A percentile compares a stretch with the other conserved stretches of the same genome.
phyloP scores from a whole-genome alignment of 2,888 invertebrate species.

The Chirona hameri region DNA sequence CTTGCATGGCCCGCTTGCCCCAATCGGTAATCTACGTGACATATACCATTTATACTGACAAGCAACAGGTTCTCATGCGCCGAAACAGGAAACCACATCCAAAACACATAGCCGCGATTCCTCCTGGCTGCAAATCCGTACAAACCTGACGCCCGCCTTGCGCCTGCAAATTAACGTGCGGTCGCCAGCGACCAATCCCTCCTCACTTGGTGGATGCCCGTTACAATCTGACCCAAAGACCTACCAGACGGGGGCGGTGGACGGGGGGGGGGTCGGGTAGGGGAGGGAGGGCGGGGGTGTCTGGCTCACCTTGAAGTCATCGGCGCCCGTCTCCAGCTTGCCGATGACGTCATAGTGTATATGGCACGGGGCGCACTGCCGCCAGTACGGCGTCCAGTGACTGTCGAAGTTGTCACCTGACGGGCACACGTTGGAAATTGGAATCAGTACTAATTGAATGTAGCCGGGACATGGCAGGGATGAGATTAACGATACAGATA shows the following conservation, averaged over 20 bases:
- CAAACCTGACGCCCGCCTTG: neutral
- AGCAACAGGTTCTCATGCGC: too few relatives aligned
- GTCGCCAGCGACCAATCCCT: neutral
- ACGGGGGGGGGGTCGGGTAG: neutral
- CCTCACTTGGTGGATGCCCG: neutral
- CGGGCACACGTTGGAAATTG: neutral
- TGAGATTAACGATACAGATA: too few relatives aligned
- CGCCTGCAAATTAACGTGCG: neutral
- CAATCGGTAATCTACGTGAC: too few relatives aligned
- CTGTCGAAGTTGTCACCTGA: constrained; percentile 26
- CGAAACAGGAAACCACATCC: too few relatives aligned
- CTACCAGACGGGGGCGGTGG: neutral
- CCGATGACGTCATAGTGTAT: constrained; percentile 38
- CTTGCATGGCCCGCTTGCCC: too few relatives aligned
- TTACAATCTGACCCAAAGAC: neutral
- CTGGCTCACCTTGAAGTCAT: constrained; percentile 33
- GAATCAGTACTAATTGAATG: too few relatives aligned
- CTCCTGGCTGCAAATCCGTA: too few relatives aligned
- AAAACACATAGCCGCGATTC: too few relatives aligned
- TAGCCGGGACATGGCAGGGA: too few relatives aligned
- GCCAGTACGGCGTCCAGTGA: constrained; percentile 40
- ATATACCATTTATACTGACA: too few relatives aligned
- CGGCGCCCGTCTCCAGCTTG: constrained; percentile 35
- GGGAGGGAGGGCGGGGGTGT: neutral
- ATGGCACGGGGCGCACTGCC: constrained; percentile 37